Conservation (phyloP, 2,113 vertebrate species). For the Phyllopteryx taeniolatus region DNA sequence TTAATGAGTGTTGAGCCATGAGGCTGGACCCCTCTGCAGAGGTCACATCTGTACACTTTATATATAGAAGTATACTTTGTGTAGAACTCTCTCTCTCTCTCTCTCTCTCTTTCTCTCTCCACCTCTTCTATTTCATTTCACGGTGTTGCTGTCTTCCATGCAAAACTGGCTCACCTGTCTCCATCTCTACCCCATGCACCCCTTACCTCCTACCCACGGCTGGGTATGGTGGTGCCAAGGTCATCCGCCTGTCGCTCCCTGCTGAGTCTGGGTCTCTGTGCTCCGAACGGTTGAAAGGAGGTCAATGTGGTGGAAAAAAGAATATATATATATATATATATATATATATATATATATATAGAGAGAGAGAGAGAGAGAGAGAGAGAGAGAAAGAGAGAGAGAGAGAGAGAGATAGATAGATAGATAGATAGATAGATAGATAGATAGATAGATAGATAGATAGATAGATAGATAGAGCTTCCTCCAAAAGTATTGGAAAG, state of each 20-base stretch:
- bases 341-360: too few relatives aligned
- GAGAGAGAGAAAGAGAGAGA: too few relatives aligned
- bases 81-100: neutral
- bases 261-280: slow-evolving; percentile 42
- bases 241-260: slow-evolving; percentile 37
- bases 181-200: slow-evolving; percentile 27
- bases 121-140: neutral
- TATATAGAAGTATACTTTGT: slow-evolving; percentile 36
- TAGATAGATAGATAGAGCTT: too few relatives aligned
- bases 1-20: slow-evolving; percentile 68
- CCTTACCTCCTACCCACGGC: slow-evolving; percentile 50
- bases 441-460: too few relatives aligned
- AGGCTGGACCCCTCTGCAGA: slow-evolving; percentile 62
- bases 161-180: slow-evolving; percentile 20
- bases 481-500: too few relatives aligned
- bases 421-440: too few relatives aligned
- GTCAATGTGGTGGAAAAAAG: neutral
- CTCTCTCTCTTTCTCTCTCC: neutral
- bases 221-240: slow-evolving; percentile 34
- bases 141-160: slow-evolving; percentile 1
- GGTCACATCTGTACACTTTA: slow-evolving; percentile 66
- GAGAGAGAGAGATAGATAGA: too few relatives aligned
- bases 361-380: too few relatives aligned
- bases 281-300: slow-evolving; percentile 31
- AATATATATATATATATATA: too few relatives aligned